Percentiles rank a stretch among this genome's conserved stretches.
phyloP scores from a whole-genome alignment of 2,888 invertebrate species.

The Aethes cnicana region DNA sequence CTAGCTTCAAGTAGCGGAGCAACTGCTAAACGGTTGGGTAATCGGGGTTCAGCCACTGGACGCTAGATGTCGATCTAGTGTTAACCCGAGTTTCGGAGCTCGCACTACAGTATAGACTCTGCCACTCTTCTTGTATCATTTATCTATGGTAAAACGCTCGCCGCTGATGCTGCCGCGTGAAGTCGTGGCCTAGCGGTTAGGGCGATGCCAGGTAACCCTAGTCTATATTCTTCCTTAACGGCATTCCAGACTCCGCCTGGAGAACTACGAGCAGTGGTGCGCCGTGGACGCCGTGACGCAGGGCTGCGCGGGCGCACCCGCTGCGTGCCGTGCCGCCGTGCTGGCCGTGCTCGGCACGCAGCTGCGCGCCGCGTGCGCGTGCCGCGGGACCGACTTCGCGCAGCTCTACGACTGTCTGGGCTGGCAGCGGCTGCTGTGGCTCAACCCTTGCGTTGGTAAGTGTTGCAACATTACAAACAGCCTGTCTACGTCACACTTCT shows the following conservation, averaged over 20 bases:
- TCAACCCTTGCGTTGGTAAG: constrained; percentile 96
- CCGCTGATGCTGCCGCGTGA: too few species aligned
- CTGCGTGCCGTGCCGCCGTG: constrained; percentile 93
- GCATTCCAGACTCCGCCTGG: constrained; percentile 88
- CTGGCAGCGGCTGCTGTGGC: constrained; percentile 94
- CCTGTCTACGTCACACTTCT: constrained; percentile 94
- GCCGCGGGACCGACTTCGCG: constrained; percentile 92
- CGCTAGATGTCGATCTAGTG: too few species aligned
- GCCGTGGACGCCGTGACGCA: constrained; percentile 94
- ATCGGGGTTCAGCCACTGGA: too few species aligned
- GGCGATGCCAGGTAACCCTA: too few species aligned
- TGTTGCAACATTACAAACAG: too few species aligned
- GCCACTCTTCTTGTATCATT: too few species aligned
- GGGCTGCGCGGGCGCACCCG: constrained; percentile 92
- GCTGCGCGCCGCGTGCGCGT: constrained; percentile 92
- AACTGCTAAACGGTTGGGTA: too few species aligned
- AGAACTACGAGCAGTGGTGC: constrained; percentile 95
- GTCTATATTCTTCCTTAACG: background rate
- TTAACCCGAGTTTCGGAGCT: too few species aligned
- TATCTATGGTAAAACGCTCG: too few species aligned
- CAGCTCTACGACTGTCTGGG: constrained; percentile 94
- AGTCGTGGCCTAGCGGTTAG: too few species aligned
- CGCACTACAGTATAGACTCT: too few species aligned
- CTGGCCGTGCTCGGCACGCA: constrained; percentile 95
- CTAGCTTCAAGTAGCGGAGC: too few species aligned